Evolutionary conservation across 1,140 invertebrate species (phyloP), one percentile per base, ranked within the genome.

Genomic region (Drosophila tsacasi): DNA sequence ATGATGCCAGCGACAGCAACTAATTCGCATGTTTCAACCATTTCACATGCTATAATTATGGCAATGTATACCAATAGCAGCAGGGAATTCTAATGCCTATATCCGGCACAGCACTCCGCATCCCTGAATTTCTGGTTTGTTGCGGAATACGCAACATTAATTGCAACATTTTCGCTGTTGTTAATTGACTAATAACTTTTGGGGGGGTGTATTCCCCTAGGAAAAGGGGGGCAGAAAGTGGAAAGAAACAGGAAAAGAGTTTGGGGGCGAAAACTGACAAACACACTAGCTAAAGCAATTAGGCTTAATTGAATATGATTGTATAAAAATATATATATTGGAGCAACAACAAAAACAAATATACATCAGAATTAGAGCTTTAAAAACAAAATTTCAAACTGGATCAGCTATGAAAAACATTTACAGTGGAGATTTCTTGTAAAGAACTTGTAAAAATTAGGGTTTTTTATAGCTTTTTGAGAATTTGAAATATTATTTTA

Each of bases 141-240:
- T 61, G 27, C 17, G 68, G 47, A 78, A 76, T 79, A 72, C 66
- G 74, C 69, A 73, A 84, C 77, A 83, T 83, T 84, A 84, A 79
- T 89, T 81, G 78, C 85, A 79, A 89, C 78, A 90, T 84, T 79
- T 73, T 81, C 71, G 66, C 69, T 74, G 64, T 69, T 81, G 77
- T 89, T 90, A 89, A 89, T 89, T 89, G 85, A 83, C 83, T 86
- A 81, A 85, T 76, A 85, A 76, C 81, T 79, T 68, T 65, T 61
- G 57, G 62, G 59, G 57, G 62, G 59, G 44, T 62, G 54, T 42
- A 66, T 46, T 15, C 30, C 50, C 15, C 25, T 15, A 23, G 49
- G 9, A 19, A 21, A 32, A 27, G 23, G 19, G 25, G 37, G 8
- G 5, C 6, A 17, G 32, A 32, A 40, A 13, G 3, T 17, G 50